Percentiles rank a stretch among this genome's conserved stretches.
Evolutionary conservation across 1,140 invertebrate genomes (phyloP).

Genomic region (Philaenus spumarius): DNA sequence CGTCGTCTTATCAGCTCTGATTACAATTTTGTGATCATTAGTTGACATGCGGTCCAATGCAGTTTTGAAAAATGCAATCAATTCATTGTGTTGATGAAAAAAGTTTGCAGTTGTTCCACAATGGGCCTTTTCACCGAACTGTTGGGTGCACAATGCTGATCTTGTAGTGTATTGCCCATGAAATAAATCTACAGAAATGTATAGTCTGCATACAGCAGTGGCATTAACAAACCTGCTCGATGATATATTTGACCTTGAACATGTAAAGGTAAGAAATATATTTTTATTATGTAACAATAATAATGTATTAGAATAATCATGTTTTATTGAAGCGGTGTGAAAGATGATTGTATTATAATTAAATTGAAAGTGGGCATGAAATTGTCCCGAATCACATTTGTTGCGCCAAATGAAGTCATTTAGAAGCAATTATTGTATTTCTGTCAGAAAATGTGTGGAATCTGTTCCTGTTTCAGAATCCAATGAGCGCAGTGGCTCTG

Average conservation of each 20-base stretch:
- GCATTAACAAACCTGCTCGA: constrained; percentile 33
- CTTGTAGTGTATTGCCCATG: constrained; percentile 39
- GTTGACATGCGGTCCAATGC: constrained; percentile 26
- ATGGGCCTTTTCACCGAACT: constrained; percentile 26
- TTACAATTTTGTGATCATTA: constrained; percentile 23
- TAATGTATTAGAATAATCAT: no score
- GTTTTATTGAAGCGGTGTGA: no score
- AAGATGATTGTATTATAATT: neutral
- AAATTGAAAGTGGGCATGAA: neutral
- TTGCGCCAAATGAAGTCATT: constrained; percentile 31
- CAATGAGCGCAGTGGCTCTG: constrained; percentile 11
- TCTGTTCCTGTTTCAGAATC: constrained; percentile 33
- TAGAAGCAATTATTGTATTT: constrained; percentile 27
- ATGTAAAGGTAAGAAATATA: constrained; percentile 6
- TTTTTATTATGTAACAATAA: no score
- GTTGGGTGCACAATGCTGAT: constrained; percentile 35
- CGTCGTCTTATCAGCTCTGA: constrained; percentile 31
- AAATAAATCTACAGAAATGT: constrained; percentile 38
- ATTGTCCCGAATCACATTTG: constrained; percentile 27
- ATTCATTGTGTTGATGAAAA: constrained; percentile 24
- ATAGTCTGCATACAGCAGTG: constrained; percentile 21
- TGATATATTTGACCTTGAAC: constrained; percentile 33
- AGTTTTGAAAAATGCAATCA: constrained; percentile 31
- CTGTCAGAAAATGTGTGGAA: constrained; percentile 34
- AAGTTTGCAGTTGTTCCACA: no score